A percentile compares a stretch with the other conserved stretches of the same genome.
Conservation (phyloP, 2,797 vertebrate species). For the Margarornis squamiger region DNA sequence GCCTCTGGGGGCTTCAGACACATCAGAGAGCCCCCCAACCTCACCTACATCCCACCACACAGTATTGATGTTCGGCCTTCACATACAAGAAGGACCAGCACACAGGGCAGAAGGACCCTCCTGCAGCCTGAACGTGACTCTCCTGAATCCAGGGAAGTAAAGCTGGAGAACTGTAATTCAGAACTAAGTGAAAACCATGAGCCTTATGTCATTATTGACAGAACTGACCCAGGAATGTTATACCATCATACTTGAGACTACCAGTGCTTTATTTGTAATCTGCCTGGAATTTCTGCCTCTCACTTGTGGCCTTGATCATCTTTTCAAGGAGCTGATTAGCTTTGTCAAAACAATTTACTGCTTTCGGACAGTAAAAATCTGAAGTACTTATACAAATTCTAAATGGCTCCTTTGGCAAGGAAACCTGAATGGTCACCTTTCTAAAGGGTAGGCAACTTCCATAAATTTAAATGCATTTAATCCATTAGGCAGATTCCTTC, state of each 20-base stretch:
- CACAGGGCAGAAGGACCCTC: background rate
- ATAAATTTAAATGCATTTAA: background rate
- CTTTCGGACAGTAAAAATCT: background rate
- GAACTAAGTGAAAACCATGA: slow-evolving; percentile 42
- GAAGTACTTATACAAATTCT: background rate
- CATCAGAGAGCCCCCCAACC: slow-evolving; percentile 70
- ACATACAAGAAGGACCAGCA: background rate
- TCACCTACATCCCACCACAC: slow-evolving; percentile 67
- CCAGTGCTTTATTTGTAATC: background rate
- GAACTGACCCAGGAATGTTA: background rate
- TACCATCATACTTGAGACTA: background rate
- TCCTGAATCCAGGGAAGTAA: background rate
- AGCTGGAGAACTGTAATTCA: background rate
- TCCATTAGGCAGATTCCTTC: background rate
- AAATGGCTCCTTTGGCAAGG: background rate
- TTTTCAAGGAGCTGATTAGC: background rate
- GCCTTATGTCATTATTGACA: slow-evolving; percentile 65
- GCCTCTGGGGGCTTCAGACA: background rate
- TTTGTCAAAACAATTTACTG: background rate
- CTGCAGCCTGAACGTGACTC: background rate
- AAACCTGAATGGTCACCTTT: background rate
- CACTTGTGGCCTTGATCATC: slow-evolving; percentile 13
- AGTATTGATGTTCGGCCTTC: background rate
- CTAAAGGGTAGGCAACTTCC: background rate
- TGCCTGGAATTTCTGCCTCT: background rate